phyloP scores from a whole-genome alignment of 2,888 invertebrate genomes.

The Alcis repandata region DNA sequence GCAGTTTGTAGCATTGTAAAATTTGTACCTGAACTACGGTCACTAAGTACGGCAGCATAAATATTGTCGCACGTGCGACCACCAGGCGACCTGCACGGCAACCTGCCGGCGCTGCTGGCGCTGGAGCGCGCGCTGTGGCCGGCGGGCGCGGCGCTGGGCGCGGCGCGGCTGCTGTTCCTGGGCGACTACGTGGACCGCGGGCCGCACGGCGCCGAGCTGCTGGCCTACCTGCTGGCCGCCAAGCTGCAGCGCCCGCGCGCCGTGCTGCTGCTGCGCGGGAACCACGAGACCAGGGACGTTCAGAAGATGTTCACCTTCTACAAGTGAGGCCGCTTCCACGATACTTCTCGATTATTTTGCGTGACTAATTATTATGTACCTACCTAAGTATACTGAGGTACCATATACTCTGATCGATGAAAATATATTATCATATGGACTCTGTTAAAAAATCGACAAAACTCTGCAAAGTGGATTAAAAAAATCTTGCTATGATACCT shows the following conservation, averaged over 20 bases:
- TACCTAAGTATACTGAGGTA: too few relatives aligned
- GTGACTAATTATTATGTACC: too few relatives aligned
- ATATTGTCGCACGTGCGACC: background rate
- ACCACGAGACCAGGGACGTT: slow-evolving; percentile 91
- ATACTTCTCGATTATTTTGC: background rate
- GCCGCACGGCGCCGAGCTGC: slow-evolving; percentile 88
- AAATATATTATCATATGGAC: too few relatives aligned
- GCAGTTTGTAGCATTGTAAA: too few relatives aligned
- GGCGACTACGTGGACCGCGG: slow-evolving; percentile 94
- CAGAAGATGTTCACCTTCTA: slow-evolving; percentile 92
- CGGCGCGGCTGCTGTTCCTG: slow-evolving; percentile 89
- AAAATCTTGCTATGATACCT: too few relatives aligned
- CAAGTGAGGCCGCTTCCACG: slow-evolving; percentile 73
- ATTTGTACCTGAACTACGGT: too few relatives aligned
- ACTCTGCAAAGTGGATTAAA: too few relatives aligned
- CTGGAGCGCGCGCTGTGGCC: slow-evolving; percentile 91
- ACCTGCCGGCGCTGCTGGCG: slow-evolving; percentile 88
- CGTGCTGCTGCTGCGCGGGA: slow-evolving; percentile 89
- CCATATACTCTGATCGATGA: too few relatives aligned
- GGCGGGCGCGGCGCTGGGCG: slow-evolving; percentile 88
- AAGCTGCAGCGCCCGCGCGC: slow-evolving; percentile 89
- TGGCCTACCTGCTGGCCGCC: slow-evolving; percentile 90
- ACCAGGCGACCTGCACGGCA: slow-evolving; percentile 93
- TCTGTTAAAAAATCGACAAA: too few relatives aligned
- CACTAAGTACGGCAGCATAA: background rate